These are phyloP conservation scores for Pomatostomus ruficeps DNA, from an alignment of 2,113 vertebrate species.

Conservation along the genomic window DNA sequence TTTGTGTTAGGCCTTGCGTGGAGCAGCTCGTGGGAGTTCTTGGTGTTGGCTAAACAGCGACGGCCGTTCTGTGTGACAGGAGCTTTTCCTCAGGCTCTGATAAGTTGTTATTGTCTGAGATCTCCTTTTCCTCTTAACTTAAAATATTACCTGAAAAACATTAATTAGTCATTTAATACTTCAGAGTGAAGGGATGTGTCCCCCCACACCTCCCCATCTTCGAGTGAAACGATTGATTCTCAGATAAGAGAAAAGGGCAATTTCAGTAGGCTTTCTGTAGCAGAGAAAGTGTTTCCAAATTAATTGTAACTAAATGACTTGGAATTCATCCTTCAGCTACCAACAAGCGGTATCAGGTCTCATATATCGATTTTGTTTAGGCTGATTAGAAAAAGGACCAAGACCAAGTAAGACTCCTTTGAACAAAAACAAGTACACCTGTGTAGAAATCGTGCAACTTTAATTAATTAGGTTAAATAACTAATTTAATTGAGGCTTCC, in stretches of 20 bases:
- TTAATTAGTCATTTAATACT: background rate
- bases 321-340: background rate
- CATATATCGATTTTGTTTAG: slow-evolving; percentile 6
- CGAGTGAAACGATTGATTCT: background rate
- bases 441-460: background rate
- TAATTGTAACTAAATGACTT: background rate
- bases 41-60: background rate
- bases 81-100: background rate
- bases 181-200: background rate
- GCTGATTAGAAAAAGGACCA: background rate
- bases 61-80: background rate
- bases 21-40: background rate
- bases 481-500: slow-evolving; percentile 1
- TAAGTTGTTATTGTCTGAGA: background rate
- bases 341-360: background rate
- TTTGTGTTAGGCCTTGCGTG: background rate
- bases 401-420: background rate
- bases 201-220: background rate
- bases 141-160: background rate
- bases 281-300: background rate
- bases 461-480: slow-evolving; percentile 38
- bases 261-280: background rate
- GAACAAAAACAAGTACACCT: background rate
- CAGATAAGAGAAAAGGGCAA: background rate
- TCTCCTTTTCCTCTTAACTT: background rate